These are phyloP conservation scores for Meiosimyza decipiens DNA, from an alignment of 2,888 invertebrate species.

Conservation along the genomic window DNA sequence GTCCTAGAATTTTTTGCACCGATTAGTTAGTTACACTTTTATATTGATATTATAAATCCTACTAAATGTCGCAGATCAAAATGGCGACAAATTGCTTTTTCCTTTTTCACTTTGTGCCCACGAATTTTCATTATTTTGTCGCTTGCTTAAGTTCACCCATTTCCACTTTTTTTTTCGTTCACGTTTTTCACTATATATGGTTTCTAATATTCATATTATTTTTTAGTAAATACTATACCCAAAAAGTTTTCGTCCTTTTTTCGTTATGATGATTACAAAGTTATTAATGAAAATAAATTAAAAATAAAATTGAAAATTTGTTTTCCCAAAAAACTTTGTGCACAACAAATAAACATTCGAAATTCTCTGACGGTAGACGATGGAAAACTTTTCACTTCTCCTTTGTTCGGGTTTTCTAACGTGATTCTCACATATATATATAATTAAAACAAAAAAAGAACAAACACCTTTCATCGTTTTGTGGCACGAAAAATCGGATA, in stretches of 20 bases:
- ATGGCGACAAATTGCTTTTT: conserved; percentile 45
- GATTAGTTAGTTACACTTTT: neutral
- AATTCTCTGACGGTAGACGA: neutral
- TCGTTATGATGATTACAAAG: neutral
- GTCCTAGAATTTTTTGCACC: neutral
- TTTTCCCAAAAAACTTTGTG: conserved; percentile 17
- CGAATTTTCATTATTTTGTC: neutral
- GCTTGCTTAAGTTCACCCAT: conserved; percentile 3
- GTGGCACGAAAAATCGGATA: too few relatives aligned
- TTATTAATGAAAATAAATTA: conserved; percentile 15
- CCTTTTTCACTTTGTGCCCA: conserved; percentile 31
- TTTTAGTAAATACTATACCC: conserved; percentile 14
- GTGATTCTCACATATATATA: too few relatives aligned
- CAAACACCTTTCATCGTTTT: too few relatives aligned
- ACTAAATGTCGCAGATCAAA: conserved; percentile 42
- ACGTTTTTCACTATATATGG: conserved; percentile 29
- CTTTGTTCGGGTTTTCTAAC: neutral
- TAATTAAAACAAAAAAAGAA: too few relatives aligned
- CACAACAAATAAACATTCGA: conserved; percentile 35
- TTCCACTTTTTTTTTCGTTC: conserved; percentile 25
- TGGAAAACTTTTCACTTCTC: conserved; percentile 19
- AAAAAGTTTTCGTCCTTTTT: neutral
- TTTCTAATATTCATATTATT: neutral
- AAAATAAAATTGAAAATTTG: conserved; percentile 6
- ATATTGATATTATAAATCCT: too few relatives aligned